Percentiles rank a stretch among this genome's conserved stretches.
Conservation (phyloP, 92 coral and sea anemone species). For the Zoanthus sansibaricus region DNA sequence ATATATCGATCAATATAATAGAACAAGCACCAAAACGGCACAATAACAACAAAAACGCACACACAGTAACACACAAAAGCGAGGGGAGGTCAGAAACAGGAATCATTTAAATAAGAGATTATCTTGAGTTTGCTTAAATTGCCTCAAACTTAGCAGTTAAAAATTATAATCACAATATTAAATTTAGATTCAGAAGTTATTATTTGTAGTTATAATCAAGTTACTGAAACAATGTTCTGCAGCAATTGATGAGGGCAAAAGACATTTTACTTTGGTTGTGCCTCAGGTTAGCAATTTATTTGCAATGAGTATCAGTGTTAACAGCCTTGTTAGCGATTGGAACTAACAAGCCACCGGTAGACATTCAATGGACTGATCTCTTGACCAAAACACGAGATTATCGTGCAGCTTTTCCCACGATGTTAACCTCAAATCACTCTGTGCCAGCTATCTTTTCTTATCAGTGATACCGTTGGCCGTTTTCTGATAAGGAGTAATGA, state of each 20-base stretch:
- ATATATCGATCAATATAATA: too few species aligned
- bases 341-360: constrained; percentile 22
- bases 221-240: not conserved
- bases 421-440: constrained; percentile 34
- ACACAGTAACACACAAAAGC: too few species aligned
- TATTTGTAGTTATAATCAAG: not conserved
- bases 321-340: constrained; percentile 23
- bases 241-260: not conserved
- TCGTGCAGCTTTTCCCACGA: constrained; percentile 37
- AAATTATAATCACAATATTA: not conserved
- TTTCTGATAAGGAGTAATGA: constrained; percentile 38
- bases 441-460: constrained; percentile 33
- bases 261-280: not conserved
- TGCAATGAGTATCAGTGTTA: too few species aligned
- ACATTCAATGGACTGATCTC: not conserved
- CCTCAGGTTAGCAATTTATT: constrained; percentile 12
- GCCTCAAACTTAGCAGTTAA: not conserved
- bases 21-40: too few species aligned
- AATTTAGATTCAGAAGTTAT: not conserved
- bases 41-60: too few species aligned
- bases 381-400: constrained; percentile 17
- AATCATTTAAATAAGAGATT: too few species aligned
- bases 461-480: constrained; percentile 42
- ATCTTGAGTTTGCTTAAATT: too few species aligned
- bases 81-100: too few species aligned